Evolutionary conservation across 2,113 vertebrate genomes (phyloP).

Genomic region (Rhinoptilus africanus): DNA sequence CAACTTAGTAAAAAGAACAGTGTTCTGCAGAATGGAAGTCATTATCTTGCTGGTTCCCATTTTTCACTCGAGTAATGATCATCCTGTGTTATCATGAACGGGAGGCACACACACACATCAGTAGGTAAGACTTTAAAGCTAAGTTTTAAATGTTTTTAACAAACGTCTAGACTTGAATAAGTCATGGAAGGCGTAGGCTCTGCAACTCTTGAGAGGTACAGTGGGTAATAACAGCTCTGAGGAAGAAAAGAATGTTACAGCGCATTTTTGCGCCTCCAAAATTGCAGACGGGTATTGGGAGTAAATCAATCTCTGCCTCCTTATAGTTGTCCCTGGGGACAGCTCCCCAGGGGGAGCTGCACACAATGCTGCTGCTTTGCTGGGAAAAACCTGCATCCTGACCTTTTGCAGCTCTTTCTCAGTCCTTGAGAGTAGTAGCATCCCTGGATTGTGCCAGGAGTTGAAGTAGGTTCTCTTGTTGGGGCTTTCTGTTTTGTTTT

Average conservation of each 20-base stretch:
- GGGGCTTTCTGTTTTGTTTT: background rate
- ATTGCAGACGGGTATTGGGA: background rate
- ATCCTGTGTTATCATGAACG: background rate
- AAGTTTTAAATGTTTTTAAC: background rate
- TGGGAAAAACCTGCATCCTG: background rate
- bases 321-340: background rate
- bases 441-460: background rate
- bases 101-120: background rate
- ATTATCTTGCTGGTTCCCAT: fast-evolving
- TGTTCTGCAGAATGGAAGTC: background rate
- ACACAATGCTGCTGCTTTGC: background rate
- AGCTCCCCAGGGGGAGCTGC: fast-evolving
- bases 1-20: background rate
- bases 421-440: background rate
- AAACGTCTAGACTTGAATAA: background rate
- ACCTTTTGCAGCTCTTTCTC: background rate
- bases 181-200: background rate
- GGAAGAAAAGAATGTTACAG: background rate
- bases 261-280: background rate
- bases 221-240: background rate
- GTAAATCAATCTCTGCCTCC: background rate
- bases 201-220: background rate
- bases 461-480: background rate
- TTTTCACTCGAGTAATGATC: background rate
- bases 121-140: background rate